phyloP scores from a whole-genome alignment of 2,797 vertebrate genomes.

The Poecilia gillii region DNA sequence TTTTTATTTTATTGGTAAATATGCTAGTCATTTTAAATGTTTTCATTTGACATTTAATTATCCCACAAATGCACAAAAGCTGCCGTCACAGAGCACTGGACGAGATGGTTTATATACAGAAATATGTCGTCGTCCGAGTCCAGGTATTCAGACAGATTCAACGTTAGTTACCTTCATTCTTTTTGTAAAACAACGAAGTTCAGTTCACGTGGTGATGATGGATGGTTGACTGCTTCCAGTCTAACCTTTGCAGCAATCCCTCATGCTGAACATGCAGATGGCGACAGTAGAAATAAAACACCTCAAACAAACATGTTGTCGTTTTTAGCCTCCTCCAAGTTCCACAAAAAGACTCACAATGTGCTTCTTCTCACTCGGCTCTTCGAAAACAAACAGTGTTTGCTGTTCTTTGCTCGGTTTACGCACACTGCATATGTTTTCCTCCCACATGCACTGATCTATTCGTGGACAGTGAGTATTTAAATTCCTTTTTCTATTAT shows the following conservation, averaged over 20 bases:
- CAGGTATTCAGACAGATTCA: neutral
- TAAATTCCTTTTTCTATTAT: neutral
- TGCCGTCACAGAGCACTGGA: neutral
- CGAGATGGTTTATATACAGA: neutral
- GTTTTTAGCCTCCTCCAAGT: neutral
- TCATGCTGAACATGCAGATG: neutral
- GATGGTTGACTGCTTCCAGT: neutral
- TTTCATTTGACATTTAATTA: neutral
- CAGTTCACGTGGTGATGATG: neutral
- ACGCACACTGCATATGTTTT: neutral
- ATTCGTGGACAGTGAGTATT: neutral
- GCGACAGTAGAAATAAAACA: neutral
- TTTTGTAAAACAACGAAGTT: neutral
- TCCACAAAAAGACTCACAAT: neutral
- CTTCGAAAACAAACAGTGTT: neutral
- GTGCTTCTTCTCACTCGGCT: neutral
- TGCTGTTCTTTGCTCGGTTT: too few species aligned
- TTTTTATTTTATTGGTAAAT: neutral
- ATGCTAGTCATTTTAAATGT: neutral
- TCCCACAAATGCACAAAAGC: neutral
- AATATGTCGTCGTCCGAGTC: neutral
- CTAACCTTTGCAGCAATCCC: neutral
- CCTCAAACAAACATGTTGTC: neutral
- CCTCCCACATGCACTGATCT: neutral
- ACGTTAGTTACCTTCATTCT: neutral